Evolutionary conservation across 2,113 vertebrate genomes (phyloP).

Genomic region (Nematolebias whitei): DNA sequence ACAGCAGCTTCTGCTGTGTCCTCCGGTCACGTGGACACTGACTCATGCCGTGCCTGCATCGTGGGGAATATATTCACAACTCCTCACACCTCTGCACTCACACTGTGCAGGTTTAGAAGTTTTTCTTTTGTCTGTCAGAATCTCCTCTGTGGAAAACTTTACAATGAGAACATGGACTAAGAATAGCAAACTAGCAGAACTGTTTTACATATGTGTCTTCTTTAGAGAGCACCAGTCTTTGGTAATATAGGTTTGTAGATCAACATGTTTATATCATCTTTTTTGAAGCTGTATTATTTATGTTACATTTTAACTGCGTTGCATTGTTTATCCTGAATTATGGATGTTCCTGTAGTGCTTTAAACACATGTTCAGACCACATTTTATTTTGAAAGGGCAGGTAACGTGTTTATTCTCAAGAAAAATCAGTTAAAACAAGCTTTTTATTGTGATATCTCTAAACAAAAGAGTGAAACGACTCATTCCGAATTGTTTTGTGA

Average conservation of each 20-base stretch:
- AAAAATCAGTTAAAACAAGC: conserved; percentile 63
- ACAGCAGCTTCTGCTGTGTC: conserved; percentile 27
- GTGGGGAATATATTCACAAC: conserved; percentile 9
- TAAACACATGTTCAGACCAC: conserved; percentile 23
- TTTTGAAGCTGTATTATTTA: neutral
- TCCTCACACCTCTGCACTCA: neutral
- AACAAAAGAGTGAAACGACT: conserved; percentile 66
- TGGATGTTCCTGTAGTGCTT: conserved; percentile 52
- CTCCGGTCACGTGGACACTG: conserved; percentile 22
- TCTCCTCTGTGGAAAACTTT: neutral
- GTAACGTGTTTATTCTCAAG: conserved; percentile 46
- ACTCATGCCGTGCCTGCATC: neutral
- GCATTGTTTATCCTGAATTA: neutral
- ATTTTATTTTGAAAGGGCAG: conserved; percentile 38
- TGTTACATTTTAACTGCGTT: neutral
- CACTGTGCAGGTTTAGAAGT: neutral
- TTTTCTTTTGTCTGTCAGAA: neutral
- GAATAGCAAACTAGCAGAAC: neutral
- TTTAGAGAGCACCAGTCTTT: no score
- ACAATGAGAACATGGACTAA: neutral
- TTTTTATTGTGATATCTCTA: conserved; percentile 59
- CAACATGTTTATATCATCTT: no score
- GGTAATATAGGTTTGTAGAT: no score
- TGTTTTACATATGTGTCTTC: neutral
- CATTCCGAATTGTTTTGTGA: conserved; percentile 57